Base-by-base conservation (phyloP, 2,113 vertebrate species). In the Carlito syrichta region DNA sequence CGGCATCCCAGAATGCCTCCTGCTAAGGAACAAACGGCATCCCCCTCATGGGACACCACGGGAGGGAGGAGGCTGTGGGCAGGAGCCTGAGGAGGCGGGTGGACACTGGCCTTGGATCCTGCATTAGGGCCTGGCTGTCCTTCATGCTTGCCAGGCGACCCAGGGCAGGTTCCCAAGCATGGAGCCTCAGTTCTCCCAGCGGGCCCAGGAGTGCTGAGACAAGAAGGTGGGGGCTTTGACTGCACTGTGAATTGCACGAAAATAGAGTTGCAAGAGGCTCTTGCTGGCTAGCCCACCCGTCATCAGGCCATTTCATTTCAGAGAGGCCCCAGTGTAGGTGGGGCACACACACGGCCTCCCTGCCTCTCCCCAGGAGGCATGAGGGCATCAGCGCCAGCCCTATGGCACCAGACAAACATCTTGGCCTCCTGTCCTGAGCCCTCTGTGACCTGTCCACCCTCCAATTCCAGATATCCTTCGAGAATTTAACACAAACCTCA, bases 401-500 rank as follows among this genome's bases (percentile, higher is more conserved):
- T n/a, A 9, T 2, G 0, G 32, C 38, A 32, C 23, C 30, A 38
- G 62, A 68, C 17, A 30, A 79, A 81, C 60, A 11, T 22, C 56
- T 69, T 71, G 38, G 19, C 52, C 71, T 87, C 52, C 43, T 23
- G 2, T 12, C 62, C 90, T 89, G 68, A 97, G 40, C 45, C 2
- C 13, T 95, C 43, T 52, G 7, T 82, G 50, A 27, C 38, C 93
- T 88, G 5, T 50, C 76, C 84, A 30, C 23, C 3, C 56, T 96
- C 94, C 19, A 97, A 86, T 95, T 99, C n/a, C 98, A 99, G 99
- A 99, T 97, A 99, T 99, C 97, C 96, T 99, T 91, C 98, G 85
- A 68, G 97, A 99, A 96, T 99, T 99, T 97, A 99, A 98, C 92
- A 81, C 86, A 43, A 76, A 58, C 0, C 93, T 99, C 77, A 81